Percentiles rank a stretch among this genome's conserved stretches.
Evolutionary conservation across 2,113 vertebrate genomes (phyloP).

Genomic region (Pollimyrus isidori): DNA sequence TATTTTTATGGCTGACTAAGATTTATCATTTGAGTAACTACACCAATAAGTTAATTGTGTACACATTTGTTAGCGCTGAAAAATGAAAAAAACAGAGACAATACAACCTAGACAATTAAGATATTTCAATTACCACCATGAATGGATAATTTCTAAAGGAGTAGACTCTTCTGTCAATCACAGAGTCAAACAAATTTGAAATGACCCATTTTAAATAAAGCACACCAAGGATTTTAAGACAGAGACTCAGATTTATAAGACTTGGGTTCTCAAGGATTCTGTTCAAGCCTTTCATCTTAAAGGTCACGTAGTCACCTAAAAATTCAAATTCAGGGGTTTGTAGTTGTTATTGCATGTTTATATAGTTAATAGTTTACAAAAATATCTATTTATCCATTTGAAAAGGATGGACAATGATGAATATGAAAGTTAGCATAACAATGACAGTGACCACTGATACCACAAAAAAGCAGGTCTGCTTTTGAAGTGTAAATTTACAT

Average conservation of each 20-base stretch:
- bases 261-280: background rate
- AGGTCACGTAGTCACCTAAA: background rate
- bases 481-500: constrained; percentile 1
- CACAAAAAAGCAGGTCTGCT: background rate
- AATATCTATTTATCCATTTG: background rate
- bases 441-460: background rate
- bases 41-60: background rate
- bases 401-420: background rate
- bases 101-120: background rate
- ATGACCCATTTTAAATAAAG: background rate
- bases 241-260: background rate
- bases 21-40: background rate
- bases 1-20: background rate
- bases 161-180: background rate
- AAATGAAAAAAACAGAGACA: background rate
- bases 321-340: background rate
- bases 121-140: background rate
- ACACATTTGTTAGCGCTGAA: background rate
- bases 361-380: background rate
- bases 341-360: background rate
- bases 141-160: background rate
- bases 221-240: background rate
- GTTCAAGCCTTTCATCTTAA: background rate
- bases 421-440: background rate
- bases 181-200: background rate